These are phyloP conservation scores for Cherax quadricarinatus DNA, from an alignment of 1,140 invertebrate genomes.

Conservation along the genomic window DNA sequence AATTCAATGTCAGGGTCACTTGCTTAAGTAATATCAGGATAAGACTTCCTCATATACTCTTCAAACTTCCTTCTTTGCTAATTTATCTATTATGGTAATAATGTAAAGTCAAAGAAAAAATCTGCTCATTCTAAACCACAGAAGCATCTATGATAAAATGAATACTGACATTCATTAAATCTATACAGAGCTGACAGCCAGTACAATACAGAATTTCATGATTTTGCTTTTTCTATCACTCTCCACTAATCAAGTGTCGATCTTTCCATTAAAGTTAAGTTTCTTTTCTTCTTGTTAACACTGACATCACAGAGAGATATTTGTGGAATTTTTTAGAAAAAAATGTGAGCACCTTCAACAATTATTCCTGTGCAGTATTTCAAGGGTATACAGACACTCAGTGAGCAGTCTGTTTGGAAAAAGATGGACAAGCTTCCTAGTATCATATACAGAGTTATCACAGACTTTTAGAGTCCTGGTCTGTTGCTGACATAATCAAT, in stretches of 20 bases:
- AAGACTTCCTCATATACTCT: constrained; percentile 2
- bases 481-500: constrained; percentile 25
- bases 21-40: constrained; percentile 10
- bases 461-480: constrained; percentile 36
- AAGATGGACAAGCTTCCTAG: background rate
- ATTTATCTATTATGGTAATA: background rate
- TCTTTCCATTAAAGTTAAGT: background rate
- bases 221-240: background rate
- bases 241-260: background rate
- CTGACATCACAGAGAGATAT: background rate
- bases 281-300: background rate
- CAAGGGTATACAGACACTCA: background rate
- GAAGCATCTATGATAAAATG: background rate
- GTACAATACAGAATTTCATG: background rate
- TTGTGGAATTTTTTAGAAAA: background rate
- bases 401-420: constrained; percentile 34
- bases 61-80: background rate
- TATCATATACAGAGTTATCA: constrained; percentile 17
- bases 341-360: constrained; percentile 48
- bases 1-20: constrained; percentile 25
- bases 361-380: constrained; percentile 12
- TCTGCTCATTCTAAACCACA: background rate
- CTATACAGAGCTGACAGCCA: background rate
- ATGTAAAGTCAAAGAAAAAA: background rate
- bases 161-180: background rate